Evolutionary conservation across 2,888 invertebrate genomes (phyloP).

Genomic region (Clunio marinus): DNA sequence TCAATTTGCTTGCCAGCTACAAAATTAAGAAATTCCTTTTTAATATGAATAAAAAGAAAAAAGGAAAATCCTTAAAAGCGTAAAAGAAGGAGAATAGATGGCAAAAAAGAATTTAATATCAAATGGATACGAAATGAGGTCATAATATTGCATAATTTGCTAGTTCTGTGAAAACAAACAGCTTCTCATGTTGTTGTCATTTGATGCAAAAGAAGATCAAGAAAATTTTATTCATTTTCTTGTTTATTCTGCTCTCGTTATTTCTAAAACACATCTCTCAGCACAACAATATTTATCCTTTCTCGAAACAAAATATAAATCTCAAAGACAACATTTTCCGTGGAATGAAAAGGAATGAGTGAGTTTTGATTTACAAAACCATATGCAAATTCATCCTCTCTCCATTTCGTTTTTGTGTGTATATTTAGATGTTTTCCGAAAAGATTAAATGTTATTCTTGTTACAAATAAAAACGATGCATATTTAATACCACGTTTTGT

Average conservation of each 20-base stretch:
- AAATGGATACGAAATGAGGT: conserved; percentile 27
- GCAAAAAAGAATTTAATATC: conserved; percentile 17
- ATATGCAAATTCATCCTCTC: conserved; percentile 33
- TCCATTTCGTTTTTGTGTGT: too few relatives aligned
- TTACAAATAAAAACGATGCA: conserved; percentile 34
- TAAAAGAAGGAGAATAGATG: background rate
- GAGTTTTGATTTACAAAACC: conserved; percentile 10
- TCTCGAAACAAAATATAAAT: background rate
- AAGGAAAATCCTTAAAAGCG: background rate
- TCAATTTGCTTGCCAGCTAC: conserved; percentile 9
- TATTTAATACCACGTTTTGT: conserved; percentile 37
- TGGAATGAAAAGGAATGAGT: too few relatives aligned
- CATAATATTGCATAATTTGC: conserved; percentile 30
- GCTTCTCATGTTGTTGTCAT: background rate
- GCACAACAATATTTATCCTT: conserved; percentile 16
- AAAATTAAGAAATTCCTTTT: background rate
- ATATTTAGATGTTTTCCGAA: conserved; percentile 34
- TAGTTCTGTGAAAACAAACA: background rate
- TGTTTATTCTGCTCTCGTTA: background rate
- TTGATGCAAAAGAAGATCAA: background rate
- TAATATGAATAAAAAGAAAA: background rate
- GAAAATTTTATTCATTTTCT: conserved; percentile 8
- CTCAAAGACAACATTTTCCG: background rate
- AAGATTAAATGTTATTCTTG: conserved; percentile 17
- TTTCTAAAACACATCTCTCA: background rate